Percentiles rank a stretch among this genome's conserved stretches.
Evolutionary conservation across 2,888 invertebrate species (phyloP).

Genomic region (Trachelus stipa): DNA sequence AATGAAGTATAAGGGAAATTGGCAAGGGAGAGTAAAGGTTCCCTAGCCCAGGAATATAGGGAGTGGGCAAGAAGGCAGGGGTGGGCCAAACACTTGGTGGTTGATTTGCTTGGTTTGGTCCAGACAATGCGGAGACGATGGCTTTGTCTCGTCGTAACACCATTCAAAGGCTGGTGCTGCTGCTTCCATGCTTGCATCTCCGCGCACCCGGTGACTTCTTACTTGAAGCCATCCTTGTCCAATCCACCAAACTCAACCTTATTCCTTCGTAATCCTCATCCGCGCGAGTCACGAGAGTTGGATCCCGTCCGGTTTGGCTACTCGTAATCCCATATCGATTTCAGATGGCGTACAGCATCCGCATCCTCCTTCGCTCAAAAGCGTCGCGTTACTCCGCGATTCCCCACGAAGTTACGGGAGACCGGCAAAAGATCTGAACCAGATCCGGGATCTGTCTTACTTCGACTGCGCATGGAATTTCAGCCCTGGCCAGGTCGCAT

Average conservation of each 20-base stretch:
- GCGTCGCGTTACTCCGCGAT: background rate
- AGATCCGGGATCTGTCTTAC: background rate
- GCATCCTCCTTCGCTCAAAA: background rate
- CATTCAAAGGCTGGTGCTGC: slow-evolving; percentile 49
- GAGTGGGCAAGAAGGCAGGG: slow-evolving; percentile 24
- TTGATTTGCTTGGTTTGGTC: slow-evolving; percentile 60
- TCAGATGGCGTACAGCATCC: background rate
- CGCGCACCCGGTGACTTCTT: background rate
- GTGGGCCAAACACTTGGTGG: slow-evolving; percentile 41
- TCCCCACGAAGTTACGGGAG: background rate
- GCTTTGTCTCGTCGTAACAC: slow-evolving; percentile 60
- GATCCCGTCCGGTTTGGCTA: slow-evolving; percentile 23
- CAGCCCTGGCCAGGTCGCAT: background rate
- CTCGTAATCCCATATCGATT: slow-evolving; percentile 15
- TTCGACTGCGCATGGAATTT: background rate
- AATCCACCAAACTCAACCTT: background rate
- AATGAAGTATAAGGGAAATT: slow-evolving; percentile 12
- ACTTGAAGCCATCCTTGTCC: slow-evolving; percentile 25
- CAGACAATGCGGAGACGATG: slow-evolving; percentile 58
- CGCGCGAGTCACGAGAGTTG: background rate
- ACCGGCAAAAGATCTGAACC: background rate
- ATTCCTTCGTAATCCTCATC: background rate
- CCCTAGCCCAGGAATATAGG: slow-evolving; percentile 3
- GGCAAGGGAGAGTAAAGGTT: slow-evolving; percentile 8
- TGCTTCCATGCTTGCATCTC: slow-evolving; percentile 32